Conservation (phyloP, 1,140 invertebrate species). For the Polyergus mexicanus region DNA sequence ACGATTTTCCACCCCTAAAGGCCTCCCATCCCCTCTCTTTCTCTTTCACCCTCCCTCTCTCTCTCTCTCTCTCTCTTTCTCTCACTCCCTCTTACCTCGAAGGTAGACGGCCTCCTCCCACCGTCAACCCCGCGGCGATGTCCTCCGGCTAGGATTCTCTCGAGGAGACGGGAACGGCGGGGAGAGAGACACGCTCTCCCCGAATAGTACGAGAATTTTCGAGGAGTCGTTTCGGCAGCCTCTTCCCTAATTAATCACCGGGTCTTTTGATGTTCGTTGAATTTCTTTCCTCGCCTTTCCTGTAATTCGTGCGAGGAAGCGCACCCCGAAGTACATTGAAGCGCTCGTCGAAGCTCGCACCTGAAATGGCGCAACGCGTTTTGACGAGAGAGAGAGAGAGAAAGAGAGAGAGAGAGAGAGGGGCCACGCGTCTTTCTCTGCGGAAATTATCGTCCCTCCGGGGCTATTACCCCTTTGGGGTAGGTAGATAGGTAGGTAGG, state of each 20-base stretch:
- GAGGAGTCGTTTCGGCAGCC: conserved; percentile 48
- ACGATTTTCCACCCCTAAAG: conserved; percentile 54
- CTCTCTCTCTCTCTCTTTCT: conserved; percentile 27
- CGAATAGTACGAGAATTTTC: conserved; percentile 45
- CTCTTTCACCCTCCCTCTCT: neutral
- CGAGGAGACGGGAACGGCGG: neutral
- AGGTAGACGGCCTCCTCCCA: conserved; percentile 28
- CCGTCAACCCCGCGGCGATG: conserved; percentile 45
- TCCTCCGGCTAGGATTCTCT: conserved; percentile 53
- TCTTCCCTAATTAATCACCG: conserved; percentile 52
- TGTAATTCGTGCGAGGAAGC: conserved; percentile 21
- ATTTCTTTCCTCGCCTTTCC: conserved; percentile 14
- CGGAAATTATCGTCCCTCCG: conserved; percentile 47
- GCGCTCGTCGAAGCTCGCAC: conserved; percentile 29
- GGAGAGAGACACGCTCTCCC: conserved; percentile 21
- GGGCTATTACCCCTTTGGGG: neutral
- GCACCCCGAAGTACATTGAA: conserved; percentile 11
- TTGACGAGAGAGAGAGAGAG: neutral
- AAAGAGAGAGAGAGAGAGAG: no score
- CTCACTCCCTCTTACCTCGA: conserved; percentile 40
- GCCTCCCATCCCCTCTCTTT: conserved; percentile 41
- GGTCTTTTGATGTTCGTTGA: conserved; percentile 38
- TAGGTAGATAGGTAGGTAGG: neutral
- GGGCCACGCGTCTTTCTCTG: conserved; percentile 18
- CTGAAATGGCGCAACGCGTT: conserved; percentile 64